Evolutionary conservation across 1,140 invertebrate genomes (phyloP), one percentile per base, ranked within the genome.

Genomic region (Lutraria rhynchaena): DNA sequence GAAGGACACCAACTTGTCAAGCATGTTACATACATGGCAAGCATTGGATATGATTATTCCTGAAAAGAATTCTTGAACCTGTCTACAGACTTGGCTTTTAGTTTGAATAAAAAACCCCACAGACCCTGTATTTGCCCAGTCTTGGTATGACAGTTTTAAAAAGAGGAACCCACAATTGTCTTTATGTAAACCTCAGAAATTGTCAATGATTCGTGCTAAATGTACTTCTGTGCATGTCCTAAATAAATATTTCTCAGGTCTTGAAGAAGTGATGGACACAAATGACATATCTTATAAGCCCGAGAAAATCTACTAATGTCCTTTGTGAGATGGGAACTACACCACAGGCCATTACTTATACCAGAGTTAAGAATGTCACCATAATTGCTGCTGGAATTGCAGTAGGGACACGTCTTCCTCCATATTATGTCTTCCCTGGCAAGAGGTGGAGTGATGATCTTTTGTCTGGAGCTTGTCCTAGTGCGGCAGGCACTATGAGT

Each of bases 341-440:
- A 19, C 33, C 63, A 31, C 49, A 70, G 24, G 65, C 76, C 41
- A 22, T 65, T 5, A 57, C 63, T 2, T 65, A 27, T 9, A 29
- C 11, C 15, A 51, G 41, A 41, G 44, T 44, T 51, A 61, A 55
- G 4, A 9, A 7, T 55, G 46, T 77, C 3, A 77, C 60, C 17
- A 67, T 77, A 9, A 63, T 53, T 41, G 15, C 27, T 33, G 15
- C 27, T 33, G 75, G 46, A 15, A 67, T 15, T 77, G 60, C 61
- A 35, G 44, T 37, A 3, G 60, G 60, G 1, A 53, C 11, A 24
- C 9, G 44, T 27, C 27, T 77, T 3, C 75, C 60, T 33, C 60
- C 75, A n/a, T 67, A 9, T 46, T 77, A 51, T 67, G 49, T 77
- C 13, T 77, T 77, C 27, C 75, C 75, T 4, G 75, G 75, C 24